Percentiles rank a stretch among this genome's conserved stretches.
Conservation (phyloP, 2,113 vertebrate genomes). For the Chloropsis hardwickii region DNA sequence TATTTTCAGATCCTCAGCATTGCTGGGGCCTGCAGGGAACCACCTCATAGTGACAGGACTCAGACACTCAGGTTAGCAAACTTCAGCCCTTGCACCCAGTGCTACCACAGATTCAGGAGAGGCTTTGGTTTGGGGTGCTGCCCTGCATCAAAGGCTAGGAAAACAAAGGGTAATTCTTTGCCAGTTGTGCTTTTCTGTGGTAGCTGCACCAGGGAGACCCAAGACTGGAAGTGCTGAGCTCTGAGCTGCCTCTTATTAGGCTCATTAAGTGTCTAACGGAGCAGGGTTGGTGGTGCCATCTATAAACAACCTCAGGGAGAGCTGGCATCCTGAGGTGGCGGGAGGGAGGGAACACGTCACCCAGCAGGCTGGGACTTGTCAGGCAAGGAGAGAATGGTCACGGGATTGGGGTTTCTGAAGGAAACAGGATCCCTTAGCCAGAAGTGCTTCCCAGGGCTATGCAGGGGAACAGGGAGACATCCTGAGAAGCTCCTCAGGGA, state of each 20-base stretch:
- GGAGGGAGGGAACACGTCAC: not conserved
- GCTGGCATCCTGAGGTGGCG: not conserved
- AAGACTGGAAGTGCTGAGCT: not conserved
- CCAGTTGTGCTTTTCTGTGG: not conserved
- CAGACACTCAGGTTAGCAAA: fast-evolving
- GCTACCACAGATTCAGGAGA: not conserved
- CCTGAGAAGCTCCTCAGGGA: not conserved
- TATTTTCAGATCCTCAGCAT: not conserved
- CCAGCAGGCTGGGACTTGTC: not conserved
- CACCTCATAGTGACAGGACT: not conserved
- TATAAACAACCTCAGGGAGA: not conserved
- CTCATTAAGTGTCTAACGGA: conserved; percentile 7
- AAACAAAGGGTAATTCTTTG: not conserved
- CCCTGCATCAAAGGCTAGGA: not conserved
- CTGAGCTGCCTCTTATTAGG: not conserved
- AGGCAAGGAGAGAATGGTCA: not conserved
- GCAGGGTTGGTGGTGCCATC: not conserved
- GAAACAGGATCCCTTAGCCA: not conserved
- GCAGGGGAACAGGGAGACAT: not conserved
- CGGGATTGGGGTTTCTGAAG: not conserved
- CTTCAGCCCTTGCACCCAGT: not conserved
- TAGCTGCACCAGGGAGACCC: not conserved
- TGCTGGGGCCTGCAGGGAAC: not conserved
- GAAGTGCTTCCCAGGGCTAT: not conserved
- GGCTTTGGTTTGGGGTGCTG: not conserved